phyloP scores from a whole-genome alignment of 2,888 invertebrate genomes.

The Euproctis similis region DNA sequence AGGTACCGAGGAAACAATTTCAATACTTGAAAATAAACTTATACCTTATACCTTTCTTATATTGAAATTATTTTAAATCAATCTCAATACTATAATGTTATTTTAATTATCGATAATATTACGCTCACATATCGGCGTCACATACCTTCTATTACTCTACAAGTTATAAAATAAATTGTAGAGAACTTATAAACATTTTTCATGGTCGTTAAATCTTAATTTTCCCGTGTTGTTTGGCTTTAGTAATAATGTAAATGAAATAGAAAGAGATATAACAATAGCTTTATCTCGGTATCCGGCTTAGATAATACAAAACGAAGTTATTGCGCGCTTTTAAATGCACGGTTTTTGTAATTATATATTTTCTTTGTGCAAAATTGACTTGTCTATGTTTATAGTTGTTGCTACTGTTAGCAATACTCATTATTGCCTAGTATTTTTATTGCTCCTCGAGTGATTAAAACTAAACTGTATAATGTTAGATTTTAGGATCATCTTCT shows the following conservation, averaged over 20 bases:
- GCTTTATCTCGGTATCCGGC: constrained; percentile 46
- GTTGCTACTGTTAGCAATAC: constrained; percentile 11
- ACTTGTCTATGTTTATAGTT: constrained; percentile 44
- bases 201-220: constrained; percentile 35
- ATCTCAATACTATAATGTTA: no score
- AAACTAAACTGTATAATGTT: no score
- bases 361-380: constrained; percentile 53
- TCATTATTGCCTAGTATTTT: constrained; percentile 2
- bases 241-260: constrained; percentile 46
- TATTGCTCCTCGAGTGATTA: no score
- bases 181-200: constrained; percentile 29
- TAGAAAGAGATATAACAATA: constrained; percentile 47
- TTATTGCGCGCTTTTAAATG: constrained; percentile 43
- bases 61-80: no score
- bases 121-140: no score
- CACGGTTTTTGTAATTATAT: constrained; percentile 37
- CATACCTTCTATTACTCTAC: no score
- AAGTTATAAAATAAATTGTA: no score
- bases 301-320: constrained; percentile 26
- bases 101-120: no score
- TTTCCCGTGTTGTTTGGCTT: constrained; percentile 39
- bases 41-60: no score
- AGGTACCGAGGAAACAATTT: no score
- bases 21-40: no score
- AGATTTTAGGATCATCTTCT: no score